Evolutionary conservation across 2,797 vertebrate genomes (phyloP).

Genomic region (Enteromius viviparus): DNA sequence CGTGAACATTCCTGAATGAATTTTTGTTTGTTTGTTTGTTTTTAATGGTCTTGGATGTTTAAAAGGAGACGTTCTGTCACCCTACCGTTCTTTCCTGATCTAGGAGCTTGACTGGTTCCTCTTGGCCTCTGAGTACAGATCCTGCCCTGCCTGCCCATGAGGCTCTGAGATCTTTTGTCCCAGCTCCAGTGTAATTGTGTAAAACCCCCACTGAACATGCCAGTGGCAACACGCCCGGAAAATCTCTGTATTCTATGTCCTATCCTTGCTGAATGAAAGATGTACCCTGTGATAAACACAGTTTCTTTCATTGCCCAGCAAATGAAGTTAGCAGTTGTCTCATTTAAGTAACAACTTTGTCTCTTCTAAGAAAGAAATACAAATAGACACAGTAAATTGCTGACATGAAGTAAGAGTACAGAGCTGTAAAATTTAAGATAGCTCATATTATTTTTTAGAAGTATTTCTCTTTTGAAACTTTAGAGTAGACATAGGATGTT

Average conservation of each 20-base stretch:
- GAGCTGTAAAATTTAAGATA: not conserved
- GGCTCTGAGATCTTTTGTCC: conserved; percentile 19
- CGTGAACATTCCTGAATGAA: not conserved
- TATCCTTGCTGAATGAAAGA: conserved; percentile 21
- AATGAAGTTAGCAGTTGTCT: not conserved
- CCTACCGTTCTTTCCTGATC: conserved; percentile 50
- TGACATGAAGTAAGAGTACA: not conserved
- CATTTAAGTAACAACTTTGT: not conserved
- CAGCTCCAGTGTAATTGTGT: conserved; percentile 34
- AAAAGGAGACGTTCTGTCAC: conserved; percentile 37
- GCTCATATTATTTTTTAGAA: not conserved
- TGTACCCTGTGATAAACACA: not conserved
- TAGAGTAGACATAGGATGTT: not conserved
- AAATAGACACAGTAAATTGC: not conserved
- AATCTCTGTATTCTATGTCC: conserved; percentile 36
- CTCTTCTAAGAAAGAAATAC: not conserved
- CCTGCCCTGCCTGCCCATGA: not conserved
- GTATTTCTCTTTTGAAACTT: not conserved
- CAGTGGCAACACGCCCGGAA: conserved; percentile 48
- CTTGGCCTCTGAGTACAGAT: conserved; percentile 15
- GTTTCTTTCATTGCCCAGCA: not conserved
- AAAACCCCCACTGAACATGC: conserved; percentile 47
- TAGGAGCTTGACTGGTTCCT: conserved; percentile 40
- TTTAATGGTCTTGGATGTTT: conserved; percentile 54
- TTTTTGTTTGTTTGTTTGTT: conserved; percentile 45